These are phyloP conservation scores for Augochlorella aurata DNA, from an alignment of 2,888 invertebrate species.

Conservation along the genomic window DNA sequence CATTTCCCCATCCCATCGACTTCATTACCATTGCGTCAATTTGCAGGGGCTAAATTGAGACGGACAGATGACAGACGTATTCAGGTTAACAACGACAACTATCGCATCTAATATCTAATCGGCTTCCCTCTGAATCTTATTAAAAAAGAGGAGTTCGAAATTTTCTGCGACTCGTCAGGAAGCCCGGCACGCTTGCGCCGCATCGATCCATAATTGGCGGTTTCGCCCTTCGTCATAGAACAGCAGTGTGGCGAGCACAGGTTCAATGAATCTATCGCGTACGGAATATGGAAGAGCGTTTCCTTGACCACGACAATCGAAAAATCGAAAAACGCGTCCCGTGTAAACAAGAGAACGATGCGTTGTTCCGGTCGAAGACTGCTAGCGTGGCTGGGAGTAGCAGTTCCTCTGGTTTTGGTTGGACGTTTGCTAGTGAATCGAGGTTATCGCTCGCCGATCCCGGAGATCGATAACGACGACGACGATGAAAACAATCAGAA, in stretches of 20 bases:
- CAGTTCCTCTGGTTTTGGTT: slow-evolving; percentile 58
- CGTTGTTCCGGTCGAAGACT: slow-evolving; percentile 63
- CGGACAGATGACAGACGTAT: not conserved
- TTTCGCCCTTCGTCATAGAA: slow-evolving; percentile 28
- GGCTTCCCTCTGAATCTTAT: not conserved
- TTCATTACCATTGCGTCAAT: not conserved
- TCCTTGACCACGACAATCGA: slow-evolving; percentile 20
- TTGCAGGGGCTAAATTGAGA: not conserved
- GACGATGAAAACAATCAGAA: not conserved
- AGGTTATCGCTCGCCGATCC: slow-evolving; percentile 47
- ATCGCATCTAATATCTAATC: not conserved
- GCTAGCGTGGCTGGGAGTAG: slow-evolving; percentile 64
- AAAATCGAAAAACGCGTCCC: slow-evolving; percentile 21
- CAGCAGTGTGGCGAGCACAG: slow-evolving; percentile 46
- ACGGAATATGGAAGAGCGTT: slow-evolving; percentile 60
- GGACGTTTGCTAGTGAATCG: slow-evolving; percentile 65
- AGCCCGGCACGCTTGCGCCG: slow-evolving; percentile 61
- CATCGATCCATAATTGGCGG: slow-evolving; percentile 60
- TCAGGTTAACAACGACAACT: not conserved
- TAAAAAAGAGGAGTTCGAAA: not conserved
- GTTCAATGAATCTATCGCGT: slow-evolving; percentile 50
- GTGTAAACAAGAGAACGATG: slow-evolving; percentile 45
- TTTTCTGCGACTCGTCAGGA: not conserved
- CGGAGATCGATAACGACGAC: slow-evolving; percentile 45
- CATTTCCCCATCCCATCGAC: not conserved